Base-by-base conservation (phyloP, 2,113 vertebrate species). In the Atherinomorus stipes region DNA sequence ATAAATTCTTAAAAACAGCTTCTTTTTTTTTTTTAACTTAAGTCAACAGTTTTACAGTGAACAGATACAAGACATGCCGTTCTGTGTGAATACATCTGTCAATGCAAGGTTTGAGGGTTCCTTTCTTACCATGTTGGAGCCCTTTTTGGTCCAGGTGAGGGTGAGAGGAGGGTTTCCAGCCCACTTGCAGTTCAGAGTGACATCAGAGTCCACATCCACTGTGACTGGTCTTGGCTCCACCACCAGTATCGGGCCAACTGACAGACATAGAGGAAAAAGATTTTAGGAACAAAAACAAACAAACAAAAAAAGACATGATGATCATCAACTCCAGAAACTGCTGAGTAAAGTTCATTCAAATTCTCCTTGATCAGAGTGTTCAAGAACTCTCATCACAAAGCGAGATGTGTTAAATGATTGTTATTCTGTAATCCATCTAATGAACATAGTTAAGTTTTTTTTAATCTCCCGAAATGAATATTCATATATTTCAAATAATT, bases 131-230 rank as follows among this genome's bases (percentile, higher is more conserved):
- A 98, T 97, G 90, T 95, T 98, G 76, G 97, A 97, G 58, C 96
- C 97, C 89, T 98, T 98, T 80, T 97, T 98, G 80, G 97, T 98
- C 97, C 97, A 99, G 68, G 97, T 98, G 76, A 99, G 96, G 52
- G 97, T 99, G 2, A 99, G 95, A 0, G 97, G 97, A 0, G 97
- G 97, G 80, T 98, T 99, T 28, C 97, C 97, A 0, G 96, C 91
- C 97, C 97, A 99, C 79, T 98, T 96, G 60, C 97, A 99, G 63
- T 97, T 98, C 21, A 99, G 81, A 3, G 95, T 96, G 61, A 97
- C 97, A 0, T 98, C 97, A 1, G 96, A 95, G 87, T 97, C 96
- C n/a, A 95, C 95, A 21, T 99, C 96, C 0, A 97, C 97, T 1
- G 95, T 91, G 0, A 94, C 94, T 1, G 96, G 96, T 13, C 96